Base-by-base conservation (phyloP, 2,797 vertebrate genomes). In the Strix occidentalis region DNA sequence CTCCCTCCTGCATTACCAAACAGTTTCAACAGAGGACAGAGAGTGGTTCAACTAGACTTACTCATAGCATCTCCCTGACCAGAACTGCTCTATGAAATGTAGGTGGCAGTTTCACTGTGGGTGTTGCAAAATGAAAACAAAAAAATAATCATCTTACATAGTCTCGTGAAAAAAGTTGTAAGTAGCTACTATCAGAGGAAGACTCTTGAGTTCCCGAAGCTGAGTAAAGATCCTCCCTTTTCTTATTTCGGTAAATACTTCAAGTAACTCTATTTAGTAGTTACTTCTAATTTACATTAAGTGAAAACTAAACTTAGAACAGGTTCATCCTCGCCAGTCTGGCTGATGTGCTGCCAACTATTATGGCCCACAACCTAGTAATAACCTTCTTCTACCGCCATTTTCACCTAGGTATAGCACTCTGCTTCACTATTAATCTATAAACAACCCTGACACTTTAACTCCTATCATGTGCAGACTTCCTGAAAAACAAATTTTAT, bases 401-500 rank as follows among this genome's bases (percentile, higher is more conserved):
- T 81, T 91, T 95, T 91, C 64, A 45, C 43, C 37, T 28, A 69
- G 60, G 24, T 58, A 35, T 50, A 91, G 56, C 70, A 89, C 76
- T 78, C 43, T 86, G 54, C 60, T 76, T 78, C 76, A 64, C 16
- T 87, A 85, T 75, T 88, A 53, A 37, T 63, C 48, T 88, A 85
- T 93, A 93, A 96, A 96, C 60, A 97, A 66, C 74, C 77, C 85
- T 66, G 64, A 69, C 84, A 39, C 83, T 94, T 82, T 95, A 87
- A 91, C 82, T 18, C 60, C 91, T 48, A 79, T 56, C 69, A 64
- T 15, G n/a, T 56, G 43, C 43, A 53, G 29, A 56, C 87, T 97
- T 96, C 82, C 90, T 97, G 95, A 88, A 97, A 98, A 97, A 97
- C 95, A 97, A 96, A 93, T 95, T 96, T 97, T 98, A 98, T 98